phyloP scores from a whole-genome alignment of 2,888 invertebrate species.

The Rambutsinella grinnellia region DNA sequence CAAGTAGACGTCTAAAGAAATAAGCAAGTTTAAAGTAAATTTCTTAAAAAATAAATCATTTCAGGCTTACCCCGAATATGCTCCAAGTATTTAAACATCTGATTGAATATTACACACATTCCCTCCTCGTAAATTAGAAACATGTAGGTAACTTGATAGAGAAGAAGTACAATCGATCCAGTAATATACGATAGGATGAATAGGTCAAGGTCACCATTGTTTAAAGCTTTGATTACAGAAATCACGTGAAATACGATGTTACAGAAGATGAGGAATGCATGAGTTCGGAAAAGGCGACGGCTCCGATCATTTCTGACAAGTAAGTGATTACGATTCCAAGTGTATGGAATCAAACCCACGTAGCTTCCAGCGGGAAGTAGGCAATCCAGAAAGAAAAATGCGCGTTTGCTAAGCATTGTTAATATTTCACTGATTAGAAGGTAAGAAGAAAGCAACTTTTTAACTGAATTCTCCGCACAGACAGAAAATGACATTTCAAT shows the following conservation, averaged over 20 bases:
- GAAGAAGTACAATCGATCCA: not conserved
- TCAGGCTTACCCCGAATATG: too few species aligned
- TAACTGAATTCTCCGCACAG: too few species aligned
- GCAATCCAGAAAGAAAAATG: not conserved
- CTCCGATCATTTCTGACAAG: not conserved
- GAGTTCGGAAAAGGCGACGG: not conserved
- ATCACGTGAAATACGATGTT: not conserved
- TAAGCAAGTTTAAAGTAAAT: too few species aligned
- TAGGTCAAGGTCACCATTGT: not conserved
- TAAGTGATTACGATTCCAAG: not conserved
- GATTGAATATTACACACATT: too few species aligned
- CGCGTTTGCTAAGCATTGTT: conserved; percentile 16
- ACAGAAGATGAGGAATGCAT: not conserved
- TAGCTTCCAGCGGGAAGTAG: not conserved
- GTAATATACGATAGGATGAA: conserved; percentile 6
- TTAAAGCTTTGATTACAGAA: not conserved
- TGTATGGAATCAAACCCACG: not conserved
- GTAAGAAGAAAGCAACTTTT: too few species aligned
- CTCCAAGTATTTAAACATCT: too few species aligned
- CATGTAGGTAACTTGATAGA: not conserved
- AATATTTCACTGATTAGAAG: too few species aligned
- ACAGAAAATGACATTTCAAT: not conserved
- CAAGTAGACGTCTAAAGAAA: too few species aligned
- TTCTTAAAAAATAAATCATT: too few species aligned
- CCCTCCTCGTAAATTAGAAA: too few species aligned